Conservation (phyloP, 2,113 vertebrate species). For the Vombatus ursinus region DNA sequence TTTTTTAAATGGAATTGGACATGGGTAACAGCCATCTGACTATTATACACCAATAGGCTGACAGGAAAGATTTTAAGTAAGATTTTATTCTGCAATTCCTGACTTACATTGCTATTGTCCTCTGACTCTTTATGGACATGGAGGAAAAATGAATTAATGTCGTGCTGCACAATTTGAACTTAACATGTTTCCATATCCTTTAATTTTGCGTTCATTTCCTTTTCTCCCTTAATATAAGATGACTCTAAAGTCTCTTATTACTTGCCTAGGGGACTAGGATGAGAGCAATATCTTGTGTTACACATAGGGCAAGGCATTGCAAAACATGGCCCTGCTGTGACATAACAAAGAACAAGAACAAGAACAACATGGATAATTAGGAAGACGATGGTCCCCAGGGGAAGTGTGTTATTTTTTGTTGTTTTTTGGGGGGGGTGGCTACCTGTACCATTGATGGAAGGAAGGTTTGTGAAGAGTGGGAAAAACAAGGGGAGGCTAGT, state of each 20-base stretch:
- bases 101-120: neutral
- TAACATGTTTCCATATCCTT: neutral
- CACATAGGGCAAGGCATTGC: neutral
- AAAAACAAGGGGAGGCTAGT: neutral
- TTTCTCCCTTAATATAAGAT: conserved; percentile 15
- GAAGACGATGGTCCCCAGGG: neutral
- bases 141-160: neutral
- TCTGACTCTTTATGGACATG: neutral
- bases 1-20: neutral
- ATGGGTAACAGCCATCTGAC: neutral
- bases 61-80: neutral
- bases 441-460: neutral
- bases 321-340: neutral
- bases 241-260: conserved; percentile 14
- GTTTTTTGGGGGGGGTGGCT: too few species aligned
- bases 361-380: neutral
- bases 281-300: neutral
- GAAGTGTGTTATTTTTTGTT: neutral
- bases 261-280: neutral
- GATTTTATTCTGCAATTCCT: neutral
- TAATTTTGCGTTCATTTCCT: neutral
- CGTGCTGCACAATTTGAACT: neutral
- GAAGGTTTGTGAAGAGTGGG: neutral
- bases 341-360: neutral
- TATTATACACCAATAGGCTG: neutral